Evolutionary conservation across 2,888 invertebrate species (phyloP), one percentile per base, ranked within the genome.

Genomic region (Coelogynopora nodosa): DNA sequence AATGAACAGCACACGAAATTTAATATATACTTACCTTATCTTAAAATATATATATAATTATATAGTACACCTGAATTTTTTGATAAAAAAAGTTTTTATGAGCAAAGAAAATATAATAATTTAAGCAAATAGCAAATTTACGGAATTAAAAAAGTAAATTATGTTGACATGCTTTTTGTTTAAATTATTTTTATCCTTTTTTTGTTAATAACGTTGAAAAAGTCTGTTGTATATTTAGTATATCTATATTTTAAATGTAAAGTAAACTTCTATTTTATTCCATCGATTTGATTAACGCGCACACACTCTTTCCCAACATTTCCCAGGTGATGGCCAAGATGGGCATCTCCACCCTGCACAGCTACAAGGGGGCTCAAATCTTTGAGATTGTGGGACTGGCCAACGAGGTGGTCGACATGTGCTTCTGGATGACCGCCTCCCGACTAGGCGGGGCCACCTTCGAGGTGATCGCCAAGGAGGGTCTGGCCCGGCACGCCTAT

Each of bases 331-430:
- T 99, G 98, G 98, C 99, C 0, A 99, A 99, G 92, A 99, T 99
- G 99, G 99, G 99, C 87, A 99, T 99, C 90, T 97, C 97, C 87
- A 99, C 98, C 0, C 93, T 99, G 67, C 98, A 98, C 92, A 98
- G 97, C 0, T 99, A 99, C 93, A 98, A 98, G 93, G 96, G 97
- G 88, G 99, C 99, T 0, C 99, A 99, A 93, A 99, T 99, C 90
- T 99, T 99, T 91, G 99, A 99, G 92, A 98, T 98, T 0, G 97
- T 99, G 10, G 99, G 99, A 0, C 92, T 99, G 82, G 95, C 95
- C 67, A 94, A 95, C 87, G 97, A 98, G 90, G 95, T 99, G 0
- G 94, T 99, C 88, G 95, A 97, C 87, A 95, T 95, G 90, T 98
- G 98, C 92, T 99, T 99, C 93, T 89, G 93, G 92, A 94, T 94